Evolutionary conservation across 2,113 vertebrate species (phyloP), one percentile per base, ranked within the genome.

Genomic region (Ceyx margarethae): DNA sequence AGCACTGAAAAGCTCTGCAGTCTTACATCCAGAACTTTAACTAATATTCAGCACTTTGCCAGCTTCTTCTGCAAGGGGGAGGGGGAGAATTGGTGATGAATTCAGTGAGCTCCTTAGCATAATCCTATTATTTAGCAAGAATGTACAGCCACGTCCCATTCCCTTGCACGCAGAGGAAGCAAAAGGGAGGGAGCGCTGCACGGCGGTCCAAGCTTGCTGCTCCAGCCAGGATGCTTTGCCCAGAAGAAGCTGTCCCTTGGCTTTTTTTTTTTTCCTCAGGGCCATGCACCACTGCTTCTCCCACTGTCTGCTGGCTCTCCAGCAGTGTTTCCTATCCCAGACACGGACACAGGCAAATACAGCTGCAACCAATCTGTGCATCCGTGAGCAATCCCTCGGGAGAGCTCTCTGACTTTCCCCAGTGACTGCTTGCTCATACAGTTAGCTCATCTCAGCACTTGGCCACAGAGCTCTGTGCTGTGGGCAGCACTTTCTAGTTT

Each of bases 161-260:
- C 95, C 92, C 84, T 91, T 67, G 78, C 89, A 94, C 19, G 40
- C 87, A 92, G 95, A 87, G 87, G 89, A 94, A 92, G 81, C 78
- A 74, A 87, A 94, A 62, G 91, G 92, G 94, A 93, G 94, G 94
- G 83, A 91, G 64, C 29, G 5, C 56, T 37, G 74, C 2, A n/a
- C n/a, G 1, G 91, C 89, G 54, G 79, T 85, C 96, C 89, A 95
- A 95, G 92, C 82, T 88, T 79, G 77, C 95, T 91, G 89, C 94
- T 96, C 67, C 35, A 86, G 90, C 77, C 88, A 95, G 93, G 71
- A 95, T 79, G 72, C 92, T 37, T 37, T 94, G 95, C 92, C 94
- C 94, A 96, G 91, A 93, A 95, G 93, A 95, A 95, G 89, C 89
- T 93, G 92, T 95, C 95, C 89, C 89, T 94, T 96, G 95, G 92